Evolutionary conservation across 2,113 vertebrate genomes (phyloP), one percentile per base, ranked within the genome.

Genomic region (Silurus asotus): DNA sequence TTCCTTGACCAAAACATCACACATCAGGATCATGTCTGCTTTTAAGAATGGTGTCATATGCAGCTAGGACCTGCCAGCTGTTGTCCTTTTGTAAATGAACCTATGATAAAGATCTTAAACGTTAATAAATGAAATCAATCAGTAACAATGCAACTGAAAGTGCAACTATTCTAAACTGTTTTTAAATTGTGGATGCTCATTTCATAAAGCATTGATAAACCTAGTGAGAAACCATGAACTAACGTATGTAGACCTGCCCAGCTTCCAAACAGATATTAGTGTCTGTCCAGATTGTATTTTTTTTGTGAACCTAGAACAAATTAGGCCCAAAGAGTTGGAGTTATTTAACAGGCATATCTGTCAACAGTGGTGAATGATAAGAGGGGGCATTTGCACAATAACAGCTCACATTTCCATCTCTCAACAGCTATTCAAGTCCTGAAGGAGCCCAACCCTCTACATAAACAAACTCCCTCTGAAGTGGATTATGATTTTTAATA

Each of bases 41-140:
- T 77, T 86, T 51, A 59, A 87, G 51, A 70, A 81, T 45, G 48
- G 70, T 58, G 80, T 87, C 65, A 49, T 59, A 86, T 83, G 70
- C 88, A 88, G 89, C 89, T 88, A 88, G 88, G 83, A 87, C 86
- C 88, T 87, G 88, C 88, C 88, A 87, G 88, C 88, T 87, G 86
- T 65, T 87, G 48, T 23, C 1, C 20, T 69, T 62, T 17, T 77
- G 25, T 53, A 49, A 55, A 86, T 75, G 49, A 82, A 58, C 56
- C 51, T 74, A 59, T 23, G 23, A 62, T 19, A 78, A 23, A 87
- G 19, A 75, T 15, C 70, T 56, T 49, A 37, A 15, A 80, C 48
- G 59, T 37, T 37, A 82, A 67, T 72, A 80, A 82, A 84, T 53
- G 17, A 65, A 80, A 74, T 82, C 55, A 53, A 72, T 49, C 72